Evolutionary conservation across 2,113 vertebrate species (phyloP), one percentile per base, ranked within the genome.

Genomic region (Hydrochoerus hydrochaeris): DNA sequence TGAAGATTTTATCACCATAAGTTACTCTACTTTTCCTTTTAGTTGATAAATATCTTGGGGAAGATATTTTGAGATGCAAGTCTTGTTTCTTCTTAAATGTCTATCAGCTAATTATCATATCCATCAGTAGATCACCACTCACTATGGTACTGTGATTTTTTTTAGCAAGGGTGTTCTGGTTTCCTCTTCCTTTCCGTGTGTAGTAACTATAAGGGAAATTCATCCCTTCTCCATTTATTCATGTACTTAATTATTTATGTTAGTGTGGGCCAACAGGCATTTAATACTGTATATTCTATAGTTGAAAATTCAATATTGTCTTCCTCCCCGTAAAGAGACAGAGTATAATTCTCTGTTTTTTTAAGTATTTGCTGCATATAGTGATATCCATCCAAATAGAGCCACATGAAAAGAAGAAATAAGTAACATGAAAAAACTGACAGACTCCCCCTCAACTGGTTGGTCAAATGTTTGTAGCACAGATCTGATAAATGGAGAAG

Each of bases 361-460:
- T 83, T 78, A 91, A 67, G 26, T 75, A 30, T 65, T 54, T 13
- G 30, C 10, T 69, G 19, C 22, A 12, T 20, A 26, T 41, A 75
- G 20, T 35, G 22, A 84, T n/a, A 87, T 94, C 49, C 19, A 92
- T 92, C 88, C 75, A 65, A 78, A 92, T 46, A 92, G 26, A 16
- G 54, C 7, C 80, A 46, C 11, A 11, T 69, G 10, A 32, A 62
- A 65, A 11, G n/a, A 57, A 28, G 3, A 3, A n/a, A 73, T 71
- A 73, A 83, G 54, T 46, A 57, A 82, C 69, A 30, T 49, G 46
- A 90, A 16, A 95, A 78, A 80, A 3, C 4, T 80, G 46, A 63
- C 57, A 92, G 75, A 85, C 30, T 73, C 22, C 54, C 16, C 41
- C 10, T 84, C 19, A 92, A 44, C 57, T 38, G 81, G 75, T n/a